phyloP scores from a whole-genome alignment of 92 coral and sea anemone genomes.

The Epizoanthus stellaris region DNA sequence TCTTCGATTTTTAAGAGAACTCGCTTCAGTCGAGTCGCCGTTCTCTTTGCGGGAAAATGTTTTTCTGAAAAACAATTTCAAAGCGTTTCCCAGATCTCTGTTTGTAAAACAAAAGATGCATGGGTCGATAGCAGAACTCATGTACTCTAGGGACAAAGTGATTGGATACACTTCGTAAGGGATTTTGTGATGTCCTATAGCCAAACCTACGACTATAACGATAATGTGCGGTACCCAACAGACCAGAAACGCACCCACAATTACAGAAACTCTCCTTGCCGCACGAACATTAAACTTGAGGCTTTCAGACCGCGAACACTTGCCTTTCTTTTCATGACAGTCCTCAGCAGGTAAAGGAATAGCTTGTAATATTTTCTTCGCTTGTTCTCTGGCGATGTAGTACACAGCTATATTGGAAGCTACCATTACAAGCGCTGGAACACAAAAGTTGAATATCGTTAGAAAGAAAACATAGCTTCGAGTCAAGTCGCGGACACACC shows the following conservation, averaged over 20 bases:
- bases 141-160: slow-evolving; percentile 76
- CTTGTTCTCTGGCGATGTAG: slow-evolving; percentile 78
- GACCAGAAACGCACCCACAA: slow-evolving; percentile 75
- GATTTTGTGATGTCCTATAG: slow-evolving; percentile 54
- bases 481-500: slow-evolving; percentile 44
- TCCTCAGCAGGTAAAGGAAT: slow-evolving; percentile 24
- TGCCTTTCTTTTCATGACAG: slow-evolving; percentile 20
- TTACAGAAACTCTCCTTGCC: slow-evolving; percentile 77
- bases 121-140: slow-evolving; percentile 86
- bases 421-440: slow-evolving; percentile 75
- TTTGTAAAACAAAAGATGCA: slow-evolving; percentile 81
- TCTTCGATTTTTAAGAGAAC: neutral
- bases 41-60: slow-evolving; percentile 1
- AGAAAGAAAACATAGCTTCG: slow-evolving; percentile 63
- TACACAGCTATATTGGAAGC: slow-evolving; percentile 63
- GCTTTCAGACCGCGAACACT: slow-evolving; percentile 25
- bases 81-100: slow-evolving; percentile 70
- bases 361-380: slow-evolving; percentile 61
- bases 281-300: slow-evolving; percentile 79
- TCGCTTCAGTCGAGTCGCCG: neutral
- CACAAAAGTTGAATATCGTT: slow-evolving; percentile 67
- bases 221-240: slow-evolving; percentile 88
- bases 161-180: slow-evolving; percentile 66
- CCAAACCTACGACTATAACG: slow-evolving; percentile 55
- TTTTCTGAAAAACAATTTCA: slow-evolving; percentile 36